Conservation (phyloP, 2,888 invertebrate species). For the Candidula unifasciata region DNA sequence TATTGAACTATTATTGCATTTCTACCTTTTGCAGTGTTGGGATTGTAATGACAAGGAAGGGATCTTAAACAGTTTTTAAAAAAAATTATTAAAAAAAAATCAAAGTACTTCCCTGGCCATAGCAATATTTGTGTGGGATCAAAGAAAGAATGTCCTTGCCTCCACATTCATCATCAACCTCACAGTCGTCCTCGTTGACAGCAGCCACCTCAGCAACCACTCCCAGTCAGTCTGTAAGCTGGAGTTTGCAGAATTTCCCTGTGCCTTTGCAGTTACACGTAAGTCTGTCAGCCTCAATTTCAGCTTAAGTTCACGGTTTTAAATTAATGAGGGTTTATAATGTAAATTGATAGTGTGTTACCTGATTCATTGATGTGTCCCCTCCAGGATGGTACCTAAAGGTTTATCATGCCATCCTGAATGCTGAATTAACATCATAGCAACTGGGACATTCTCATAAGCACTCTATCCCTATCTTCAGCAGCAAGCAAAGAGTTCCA, state of each 20-base stretch:
- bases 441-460: too few relatives aligned
- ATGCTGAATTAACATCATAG: too few relatives aligned
- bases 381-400: too few relatives aligned
- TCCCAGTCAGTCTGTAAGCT: conserved; percentile 43
- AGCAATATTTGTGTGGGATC: neutral
- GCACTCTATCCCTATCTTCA: too few relatives aligned
- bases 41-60: neutral
- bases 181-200: conserved; percentile 6
- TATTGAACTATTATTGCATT: neutral
- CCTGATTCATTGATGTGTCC: too few relatives aligned
- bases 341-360: too few relatives aligned
- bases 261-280: conserved; percentile 51
- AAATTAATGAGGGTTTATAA: too few relatives aligned
- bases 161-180: conserved; percentile 6
- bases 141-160: conserved; percentile 37
- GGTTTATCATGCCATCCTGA: too few relatives aligned
- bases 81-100: neutral
- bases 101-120: neutral
- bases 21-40: neutral
- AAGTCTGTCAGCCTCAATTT: neutral
- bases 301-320: too few relatives aligned
- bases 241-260: conserved; percentile 52
- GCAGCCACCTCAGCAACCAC: neutral
- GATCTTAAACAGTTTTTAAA: neutral
- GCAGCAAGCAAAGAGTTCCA: too few relatives aligned